Percentiles rank a stretch among this genome's conserved stretches.
Conservation (phyloP, 2,797 vertebrate genomes). For the Cuculus canorus region DNA sequence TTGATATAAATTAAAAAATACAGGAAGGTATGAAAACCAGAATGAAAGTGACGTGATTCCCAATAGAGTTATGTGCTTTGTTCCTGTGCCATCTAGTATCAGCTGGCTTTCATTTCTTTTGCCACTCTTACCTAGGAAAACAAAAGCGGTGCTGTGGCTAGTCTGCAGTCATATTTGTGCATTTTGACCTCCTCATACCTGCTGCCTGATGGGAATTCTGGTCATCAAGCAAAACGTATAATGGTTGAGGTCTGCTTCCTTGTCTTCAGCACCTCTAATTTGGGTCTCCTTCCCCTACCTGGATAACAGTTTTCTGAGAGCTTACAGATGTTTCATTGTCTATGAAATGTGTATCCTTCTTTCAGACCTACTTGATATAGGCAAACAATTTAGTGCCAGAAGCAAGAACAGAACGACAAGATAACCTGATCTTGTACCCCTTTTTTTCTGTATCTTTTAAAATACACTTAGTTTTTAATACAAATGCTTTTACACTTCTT, state of each 20-base stretch:
- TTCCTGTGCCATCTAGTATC: background rate
- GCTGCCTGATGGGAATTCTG: background rate
- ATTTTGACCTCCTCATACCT: background rate
- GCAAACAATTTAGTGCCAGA: background rate
- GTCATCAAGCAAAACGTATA: background rate
- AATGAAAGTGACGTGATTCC: background rate
- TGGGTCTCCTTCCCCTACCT: background rate
- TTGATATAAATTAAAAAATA: background rate
- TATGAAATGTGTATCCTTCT: background rate
- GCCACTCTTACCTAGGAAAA: background rate
- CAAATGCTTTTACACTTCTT: background rate
- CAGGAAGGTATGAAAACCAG: background rate
- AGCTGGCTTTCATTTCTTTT: background rate
- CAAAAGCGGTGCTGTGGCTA: background rate
- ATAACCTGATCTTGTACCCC: background rate
- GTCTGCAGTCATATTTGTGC: background rate
- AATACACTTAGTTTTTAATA: background rate
- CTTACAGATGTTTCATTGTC: background rate
- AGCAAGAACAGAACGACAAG: background rate
- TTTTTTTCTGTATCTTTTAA: background rate
- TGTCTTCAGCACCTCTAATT: background rate
- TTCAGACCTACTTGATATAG: background rate
- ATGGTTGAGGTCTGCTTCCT: background rate
- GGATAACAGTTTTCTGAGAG: background rate
- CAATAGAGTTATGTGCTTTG: background rate